phyloP scores from a whole-genome alignment of 2,797 vertebrate genomes.

The Borostomias antarcticus region DNA sequence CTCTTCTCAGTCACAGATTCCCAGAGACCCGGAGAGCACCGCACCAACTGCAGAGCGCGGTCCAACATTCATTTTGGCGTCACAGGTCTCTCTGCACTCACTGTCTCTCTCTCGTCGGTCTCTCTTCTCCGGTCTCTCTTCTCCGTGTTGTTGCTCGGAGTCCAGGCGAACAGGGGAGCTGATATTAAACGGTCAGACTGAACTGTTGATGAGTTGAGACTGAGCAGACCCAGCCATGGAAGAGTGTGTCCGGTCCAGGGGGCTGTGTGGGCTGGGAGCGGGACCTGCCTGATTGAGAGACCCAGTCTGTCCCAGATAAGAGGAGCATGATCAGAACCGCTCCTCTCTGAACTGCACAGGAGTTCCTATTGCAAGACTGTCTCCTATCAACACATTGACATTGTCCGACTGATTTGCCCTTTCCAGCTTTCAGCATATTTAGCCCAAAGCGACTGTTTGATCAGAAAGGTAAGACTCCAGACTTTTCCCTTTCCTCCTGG shows the following conservation, averaged over 20 bases:
- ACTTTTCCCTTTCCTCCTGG: neutral
- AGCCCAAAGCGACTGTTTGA: slow-evolving; percentile 44
- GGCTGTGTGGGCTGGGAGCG: slow-evolving; percentile 66
- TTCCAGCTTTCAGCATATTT: slow-evolving; percentile 37
- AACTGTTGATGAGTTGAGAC: slow-evolving; percentile 50
- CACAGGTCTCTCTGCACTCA: slow-evolving; percentile 35
- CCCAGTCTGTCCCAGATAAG: slow-evolving; percentile 63
- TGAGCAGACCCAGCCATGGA: slow-evolving; percentile 66
- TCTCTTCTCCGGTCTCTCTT: slow-evolving; percentile 29
- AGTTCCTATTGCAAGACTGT: slow-evolving; percentile 57
- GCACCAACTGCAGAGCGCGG: slow-evolving; percentile 51
- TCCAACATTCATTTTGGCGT: slow-evolving; percentile 47
- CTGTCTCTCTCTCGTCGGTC: slow-evolving; percentile 12
- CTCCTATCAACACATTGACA: slow-evolving; percentile 54
- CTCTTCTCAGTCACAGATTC: slow-evolving; percentile 70
- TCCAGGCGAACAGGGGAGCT: slow-evolving; percentile 39
- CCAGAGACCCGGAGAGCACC: slow-evolving; percentile 70
- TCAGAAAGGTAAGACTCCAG: slow-evolving; percentile 67
- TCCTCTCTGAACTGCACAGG: slow-evolving; percentile 58
- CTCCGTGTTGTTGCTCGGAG: slow-evolving; percentile 22
- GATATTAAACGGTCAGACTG: slow-evolving; percentile 30
- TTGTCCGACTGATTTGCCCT: slow-evolving; percentile 40
- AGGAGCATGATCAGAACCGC: slow-evolving; percentile 74
- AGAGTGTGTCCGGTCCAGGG: slow-evolving; percentile 63
- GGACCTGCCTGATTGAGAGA: slow-evolving; percentile 60